Evolutionary conservation across 2,888 invertebrate species (phyloP).

Genomic region (Nebria brevicollis): DNA sequence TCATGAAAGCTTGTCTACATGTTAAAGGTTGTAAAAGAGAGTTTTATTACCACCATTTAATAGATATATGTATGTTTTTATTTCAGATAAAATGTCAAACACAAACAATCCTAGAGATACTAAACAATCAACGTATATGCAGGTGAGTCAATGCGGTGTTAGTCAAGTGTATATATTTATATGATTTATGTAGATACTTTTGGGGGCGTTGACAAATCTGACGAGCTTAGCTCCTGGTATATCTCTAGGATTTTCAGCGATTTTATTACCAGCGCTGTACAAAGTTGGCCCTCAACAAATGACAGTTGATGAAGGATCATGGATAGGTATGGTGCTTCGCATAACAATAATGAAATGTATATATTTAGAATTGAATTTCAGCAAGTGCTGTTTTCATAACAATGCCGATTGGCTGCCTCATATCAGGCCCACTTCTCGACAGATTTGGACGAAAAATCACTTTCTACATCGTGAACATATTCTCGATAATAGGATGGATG

Average conservation of each 20-base stretch:
- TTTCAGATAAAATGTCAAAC: too few species aligned
- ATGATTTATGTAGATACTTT: conserved; percentile 59
- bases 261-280: conserved; percentile 64
- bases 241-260: conserved; percentile 69
- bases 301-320: conserved; percentile 63
- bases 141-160: too few species aligned
- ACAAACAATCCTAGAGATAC: too few species aligned
- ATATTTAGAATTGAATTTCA: conserved; percentile 55
- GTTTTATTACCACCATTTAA: too few species aligned
- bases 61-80: too few species aligned
- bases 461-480: conserved; percentile 63
- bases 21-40: too few species aligned
- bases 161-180: too few species aligned
- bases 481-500: conserved; percentile 67
- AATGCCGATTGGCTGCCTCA: conserved; percentile 67
- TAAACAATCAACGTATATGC: too few species aligned
- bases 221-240: conserved; percentile 67
- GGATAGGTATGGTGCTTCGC: conserved; percentile 65
- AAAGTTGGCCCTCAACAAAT: conserved; percentile 58
- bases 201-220: conserved; percentile 65
- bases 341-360: background rate
- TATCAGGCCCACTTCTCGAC: conserved; percentile 66
- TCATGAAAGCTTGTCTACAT: too few species aligned
- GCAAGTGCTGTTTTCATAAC: conserved; percentile 68
- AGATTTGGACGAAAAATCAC: conserved; percentile 65